These are phyloP conservation scores for Mormyrus iriodes DNA, from an alignment of 2,113 vertebrate genomes.

Conservation along the genomic window DNA sequence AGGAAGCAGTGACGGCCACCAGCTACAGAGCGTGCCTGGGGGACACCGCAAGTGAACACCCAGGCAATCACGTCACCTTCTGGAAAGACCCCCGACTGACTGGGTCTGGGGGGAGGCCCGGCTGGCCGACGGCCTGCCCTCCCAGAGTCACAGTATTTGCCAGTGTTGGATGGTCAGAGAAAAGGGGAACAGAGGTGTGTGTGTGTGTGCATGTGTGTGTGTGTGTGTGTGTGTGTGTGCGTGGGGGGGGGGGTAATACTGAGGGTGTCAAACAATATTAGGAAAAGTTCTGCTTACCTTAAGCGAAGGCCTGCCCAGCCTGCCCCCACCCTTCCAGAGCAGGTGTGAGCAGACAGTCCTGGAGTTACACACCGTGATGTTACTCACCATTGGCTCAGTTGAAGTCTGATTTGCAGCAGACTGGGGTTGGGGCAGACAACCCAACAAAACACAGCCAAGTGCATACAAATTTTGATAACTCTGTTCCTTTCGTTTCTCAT, in stretches of 20 bases:
- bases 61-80: constrained; percentile 49
- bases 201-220: constrained; percentile 21
- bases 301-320: constrained; percentile 56
- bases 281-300: neutral
- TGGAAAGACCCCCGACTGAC: constrained; percentile 42
- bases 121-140: constrained; percentile 55
- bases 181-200: neutral
- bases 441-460: constrained; percentile 36
- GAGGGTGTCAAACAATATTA: constrained; percentile 45
- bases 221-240: constrained; percentile 17
- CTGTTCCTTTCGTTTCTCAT: neutral
- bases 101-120: constrained; percentile 27
- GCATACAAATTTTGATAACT: neutral
- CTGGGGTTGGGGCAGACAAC: constrained; percentile 47
- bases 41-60: constrained; percentile 27
- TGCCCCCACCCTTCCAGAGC: constrained; percentile 56
- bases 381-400: constrained; percentile 48
- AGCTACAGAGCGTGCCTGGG: constrained; percentile 13
- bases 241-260: neutral
- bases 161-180: neutral
- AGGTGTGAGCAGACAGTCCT: constrained; percentile 35
- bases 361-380: constrained; percentile 35
- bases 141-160: constrained; percentile 31
- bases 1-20: constrained; percentile 3
- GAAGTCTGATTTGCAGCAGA: constrained; percentile 58